Conservation (phyloP, 2,888 invertebrate genomes). For the Balanococcus diminutus region DNA sequence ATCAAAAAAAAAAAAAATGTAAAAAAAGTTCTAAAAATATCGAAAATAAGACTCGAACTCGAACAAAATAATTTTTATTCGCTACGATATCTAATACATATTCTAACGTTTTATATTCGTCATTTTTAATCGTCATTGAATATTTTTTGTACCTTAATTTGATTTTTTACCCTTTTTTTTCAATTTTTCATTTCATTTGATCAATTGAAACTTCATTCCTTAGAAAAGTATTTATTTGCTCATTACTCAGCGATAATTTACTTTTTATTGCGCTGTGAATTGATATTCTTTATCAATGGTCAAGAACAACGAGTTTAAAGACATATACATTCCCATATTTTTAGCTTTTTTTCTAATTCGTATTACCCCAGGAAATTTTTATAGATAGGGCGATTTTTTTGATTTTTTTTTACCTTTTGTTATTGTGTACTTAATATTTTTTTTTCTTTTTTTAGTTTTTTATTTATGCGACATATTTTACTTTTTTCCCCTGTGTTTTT, state of each 20-base stretch:
- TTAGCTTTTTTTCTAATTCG: neutral
- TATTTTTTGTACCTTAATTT: neutral
- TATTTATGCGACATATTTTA: slow-evolving; percentile 7
- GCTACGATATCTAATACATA: neutral
- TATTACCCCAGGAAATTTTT: neutral
- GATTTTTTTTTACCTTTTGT: slow-evolving; percentile 28
- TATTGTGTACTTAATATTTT: slow-evolving; percentile 24
- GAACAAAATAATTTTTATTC: too few relatives aligned
- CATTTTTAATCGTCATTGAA: neutral
- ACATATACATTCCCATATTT: slow-evolving; percentile 20
- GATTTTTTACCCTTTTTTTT: neutral
- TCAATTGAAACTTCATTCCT: neutral
- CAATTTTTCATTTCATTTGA: neutral
- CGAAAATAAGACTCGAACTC: too few relatives aligned
- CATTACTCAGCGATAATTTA: slow-evolving; percentile 23
- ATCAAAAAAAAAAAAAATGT: too few relatives aligned
- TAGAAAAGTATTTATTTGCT: slow-evolving; percentile 35
- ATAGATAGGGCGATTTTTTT: neutral
- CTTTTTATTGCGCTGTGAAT: slow-evolving; percentile 37
- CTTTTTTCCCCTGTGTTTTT: slow-evolving; percentile 19
- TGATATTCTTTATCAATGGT: slow-evolving; percentile 26
- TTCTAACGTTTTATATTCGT: too few relatives aligned
- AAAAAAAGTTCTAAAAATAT: too few relatives aligned
- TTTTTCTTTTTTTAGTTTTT: slow-evolving; percentile 21
- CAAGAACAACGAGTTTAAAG: slow-evolving; percentile 37